These are phyloP conservation scores for Perca fluviatilis DNA, from an alignment of 2,113 vertebrate genomes.

Conservation along the genomic window DNA sequence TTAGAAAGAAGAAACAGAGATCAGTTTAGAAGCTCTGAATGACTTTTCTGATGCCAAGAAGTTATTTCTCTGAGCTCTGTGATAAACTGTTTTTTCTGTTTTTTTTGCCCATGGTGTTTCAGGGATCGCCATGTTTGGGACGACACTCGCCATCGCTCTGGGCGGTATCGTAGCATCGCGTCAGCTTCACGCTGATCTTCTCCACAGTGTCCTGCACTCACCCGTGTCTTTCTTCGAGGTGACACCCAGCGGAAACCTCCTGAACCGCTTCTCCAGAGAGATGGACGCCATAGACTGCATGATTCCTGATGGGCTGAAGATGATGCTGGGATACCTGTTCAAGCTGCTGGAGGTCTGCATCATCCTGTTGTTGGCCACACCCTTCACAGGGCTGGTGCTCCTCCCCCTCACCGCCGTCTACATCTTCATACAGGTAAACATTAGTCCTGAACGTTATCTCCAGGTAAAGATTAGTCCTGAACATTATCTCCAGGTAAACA, in stretches of 20 bases:
- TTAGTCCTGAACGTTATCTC: background rate
- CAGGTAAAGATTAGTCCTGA: conserved; percentile 58
- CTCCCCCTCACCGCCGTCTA: conserved; percentile 87
- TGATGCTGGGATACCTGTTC: conserved; percentile 87
- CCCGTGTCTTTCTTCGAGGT: conserved; percentile 89
- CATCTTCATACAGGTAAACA: conserved; percentile 86
- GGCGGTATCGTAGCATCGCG: conserved; percentile 83
- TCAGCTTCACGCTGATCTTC: conserved; percentile 86
- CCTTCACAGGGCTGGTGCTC: conserved; percentile 81
- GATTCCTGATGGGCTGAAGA: conserved; percentile 90
- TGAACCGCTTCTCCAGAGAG: conserved; percentile 90
- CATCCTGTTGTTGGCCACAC: conserved; percentile 87
- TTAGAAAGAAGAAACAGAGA: too few species aligned
- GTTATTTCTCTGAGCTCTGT: background rate
- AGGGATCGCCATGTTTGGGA: conserved; percentile 87
- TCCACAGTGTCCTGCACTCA: conserved; percentile 82
- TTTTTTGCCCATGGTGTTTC: background rate
- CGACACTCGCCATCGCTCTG: conserved; percentile 85
- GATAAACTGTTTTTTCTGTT: background rate
- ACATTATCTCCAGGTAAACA: conserved; percentile 64
- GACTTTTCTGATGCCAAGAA: too few species aligned
- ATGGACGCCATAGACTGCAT: conserved; percentile 89
- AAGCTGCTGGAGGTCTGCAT: conserved; percentile 88
- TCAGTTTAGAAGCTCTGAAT: too few species aligned
- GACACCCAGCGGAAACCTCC: conserved; percentile 86